Evolutionary conservation across 2,888 invertebrate genomes (phyloP), one percentile per base, ranked within the genome.

Genomic region (Nemotelus pantherinus): DNA sequence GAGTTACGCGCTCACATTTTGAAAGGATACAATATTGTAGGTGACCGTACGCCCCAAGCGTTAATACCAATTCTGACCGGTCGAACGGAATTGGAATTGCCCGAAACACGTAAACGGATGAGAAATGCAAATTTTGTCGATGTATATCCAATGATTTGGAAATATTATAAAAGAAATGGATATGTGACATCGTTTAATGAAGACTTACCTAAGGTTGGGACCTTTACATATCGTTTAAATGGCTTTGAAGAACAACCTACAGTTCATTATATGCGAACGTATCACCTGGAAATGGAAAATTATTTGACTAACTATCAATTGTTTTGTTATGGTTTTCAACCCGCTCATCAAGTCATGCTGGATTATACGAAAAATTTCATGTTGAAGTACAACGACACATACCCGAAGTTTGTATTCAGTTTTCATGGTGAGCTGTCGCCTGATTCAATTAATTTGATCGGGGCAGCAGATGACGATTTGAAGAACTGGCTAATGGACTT

Each of bases 351-450:
- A 80, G 84, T 92, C 1, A 91, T 93, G 90, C 84, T 92, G 81
- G 90, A 92, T 80, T 88, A 91, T 58, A 91, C 91, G 0, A 89
- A 89, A 82, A 89, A 92, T 89, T 90, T 90, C 82, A 89, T 89
- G 85, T 85, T 89, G 6, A 90, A 90, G 48, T 94, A 95, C 78
- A 58, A 25, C 83, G 88, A 89, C 65, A 88, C 90, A 48, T 89
- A 90, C 71, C 94, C 95, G 0, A 93, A 94, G 82, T 98, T 97
- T 85, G 88, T 92, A 7, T 95, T 97, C 84, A 94, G 94, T 7
- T 97, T 98, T 87, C 94, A 97, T 83, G 93, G 93, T 0, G 96
- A 96, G 82, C 90, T 96, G 41, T 95, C 95, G 0, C 98, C 98
- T 83, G 94, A 96, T 82, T 92, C 94, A 70, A 93, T 94, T 83